phyloP scores from a whole-genome alignment of 2,888 invertebrate species.

The Poecilobothrus nobilitatus region DNA sequence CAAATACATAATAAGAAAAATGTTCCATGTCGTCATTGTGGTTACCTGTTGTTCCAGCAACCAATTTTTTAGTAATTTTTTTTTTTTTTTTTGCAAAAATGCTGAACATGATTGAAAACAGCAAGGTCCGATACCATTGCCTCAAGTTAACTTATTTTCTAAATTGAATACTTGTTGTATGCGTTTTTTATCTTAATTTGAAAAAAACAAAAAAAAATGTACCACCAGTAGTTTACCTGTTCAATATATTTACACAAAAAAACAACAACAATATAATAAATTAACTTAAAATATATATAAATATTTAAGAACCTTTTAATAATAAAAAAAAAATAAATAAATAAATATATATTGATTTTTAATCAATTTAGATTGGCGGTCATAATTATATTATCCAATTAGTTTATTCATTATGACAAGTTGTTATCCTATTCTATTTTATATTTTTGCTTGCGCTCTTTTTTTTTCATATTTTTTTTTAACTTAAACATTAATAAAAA shows the following conservation, averaged over 20 bases:
- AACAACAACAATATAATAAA: neutral
- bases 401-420: conserved; percentile 4
- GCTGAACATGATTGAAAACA: no score
- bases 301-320: neutral
- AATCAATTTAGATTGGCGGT: conserved; percentile 6
- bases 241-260: neutral
- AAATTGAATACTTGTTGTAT: no score
- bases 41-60: neutral
- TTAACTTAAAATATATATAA: no score
- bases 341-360: neutral
- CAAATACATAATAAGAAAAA: neutral
- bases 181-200: no score
- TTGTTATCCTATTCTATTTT: neutral
- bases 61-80: neutral
- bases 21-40: neutral
- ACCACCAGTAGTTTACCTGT: neutral
- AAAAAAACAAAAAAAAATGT: no score
- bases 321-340: neutral
- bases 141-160: no score
- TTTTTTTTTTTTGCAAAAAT: no score
- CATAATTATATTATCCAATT: conserved; percentile 6
- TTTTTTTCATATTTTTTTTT: neutral
- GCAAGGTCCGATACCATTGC: no score
- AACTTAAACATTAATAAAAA: neutral
- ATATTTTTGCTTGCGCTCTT: neutral